These are phyloP conservation scores for Scaptomyza cyrtandrae DNA, from an alignment of 2,888 invertebrate genomes.

Conservation along the genomic window DNA sequence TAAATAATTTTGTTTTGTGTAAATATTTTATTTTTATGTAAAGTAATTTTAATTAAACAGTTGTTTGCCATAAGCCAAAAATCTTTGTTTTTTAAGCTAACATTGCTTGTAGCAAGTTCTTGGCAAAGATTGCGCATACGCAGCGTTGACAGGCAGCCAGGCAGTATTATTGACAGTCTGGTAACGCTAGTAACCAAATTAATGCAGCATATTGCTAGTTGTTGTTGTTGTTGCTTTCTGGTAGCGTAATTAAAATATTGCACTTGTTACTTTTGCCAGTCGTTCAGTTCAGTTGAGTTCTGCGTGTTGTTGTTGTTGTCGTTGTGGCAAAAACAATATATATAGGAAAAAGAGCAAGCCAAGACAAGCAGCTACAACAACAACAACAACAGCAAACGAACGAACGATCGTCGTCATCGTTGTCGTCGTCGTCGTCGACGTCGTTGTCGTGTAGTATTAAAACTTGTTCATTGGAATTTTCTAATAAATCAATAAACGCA, in stretches of 20 bases:
- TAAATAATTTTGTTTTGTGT: too few species aligned
- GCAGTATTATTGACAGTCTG: slow-evolving; percentile 31
- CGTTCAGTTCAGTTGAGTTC: slow-evolving; percentile 30
- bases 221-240: slow-evolving; percentile 42
- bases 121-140: slow-evolving; percentile 50
- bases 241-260: slow-evolving; percentile 81
- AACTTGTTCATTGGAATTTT: slow-evolving; percentile 83
- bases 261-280: slow-evolving; percentile 76
- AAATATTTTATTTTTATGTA: too few species aligned
- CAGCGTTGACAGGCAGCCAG: slow-evolving; percentile 11
- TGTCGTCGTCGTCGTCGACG: slow-evolving; percentile 34
- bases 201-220: slow-evolving; percentile 39
- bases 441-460: slow-evolving; percentile 73
- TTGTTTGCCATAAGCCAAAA: neutral
- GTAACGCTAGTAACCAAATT: slow-evolving; percentile 61
- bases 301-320: slow-evolving; percentile 25
- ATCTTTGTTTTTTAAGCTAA: neutral
- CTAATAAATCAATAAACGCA: slow-evolving; percentile 83
- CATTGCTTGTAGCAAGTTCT: neutral
- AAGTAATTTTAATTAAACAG: too few species aligned
- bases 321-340: slow-evolving; percentile 3
- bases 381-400: slow-evolving; percentile 38
- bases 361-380: slow-evolving; percentile 33
- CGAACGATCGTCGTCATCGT: slow-evolving; percentile 37
- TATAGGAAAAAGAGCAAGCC: slow-evolving; percentile 4